Base-by-base conservation (phyloP, 2,797 vertebrate species). In the Sarcoramphus papa region DNA sequence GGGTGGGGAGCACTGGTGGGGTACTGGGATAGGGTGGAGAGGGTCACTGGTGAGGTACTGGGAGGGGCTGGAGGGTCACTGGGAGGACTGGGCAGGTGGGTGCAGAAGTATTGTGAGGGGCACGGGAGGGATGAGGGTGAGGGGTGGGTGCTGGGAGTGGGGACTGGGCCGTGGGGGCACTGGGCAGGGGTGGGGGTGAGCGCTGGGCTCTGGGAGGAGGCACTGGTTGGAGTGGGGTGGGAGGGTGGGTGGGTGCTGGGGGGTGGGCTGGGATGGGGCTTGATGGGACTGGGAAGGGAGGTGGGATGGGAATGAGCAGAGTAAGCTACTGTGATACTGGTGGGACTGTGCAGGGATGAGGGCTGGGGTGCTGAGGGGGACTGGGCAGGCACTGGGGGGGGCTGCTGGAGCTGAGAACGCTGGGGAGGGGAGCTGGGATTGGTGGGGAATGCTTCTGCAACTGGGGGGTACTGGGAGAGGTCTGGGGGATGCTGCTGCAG, bases 361-460 rank as follows among this genome's bases (percentile, higher is more conserved):
- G 16, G 31, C 51, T 65, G 48, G n/a, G 41, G 3, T 6, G 7
- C 69, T 47, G 59, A 5, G 22, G 22, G 21, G 28, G 7, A 37
- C 35, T 37, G 35, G 51, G 19, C 28, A n/a, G 75, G n/a, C 18
- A 18, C 27, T 60, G 35, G 24, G 12, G 7, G 14, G 12, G 31
- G 21, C 18, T 54, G 50, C 35, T 37, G 35, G 48, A 19, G 24
- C 30, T 76, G 80, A 41, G 40, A 43, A 21, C 9, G 7, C 35
- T 56, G 69, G 17, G 28, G 9, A 27, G 24, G 37, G 24, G 28
- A 30, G 13, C 51, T 78, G 73, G 68, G 67, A 10, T 18, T 40
- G 37, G 5, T n/a, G 64, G 9, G 59, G 22, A 28, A 21, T 30
- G 22, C 10, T 59, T 3, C 54, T 73, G 24, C 1, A 2, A 0